Evolutionary conservation across 2,113 vertebrate species (phyloP).

Genomic region (Suricata suricatta): DNA sequence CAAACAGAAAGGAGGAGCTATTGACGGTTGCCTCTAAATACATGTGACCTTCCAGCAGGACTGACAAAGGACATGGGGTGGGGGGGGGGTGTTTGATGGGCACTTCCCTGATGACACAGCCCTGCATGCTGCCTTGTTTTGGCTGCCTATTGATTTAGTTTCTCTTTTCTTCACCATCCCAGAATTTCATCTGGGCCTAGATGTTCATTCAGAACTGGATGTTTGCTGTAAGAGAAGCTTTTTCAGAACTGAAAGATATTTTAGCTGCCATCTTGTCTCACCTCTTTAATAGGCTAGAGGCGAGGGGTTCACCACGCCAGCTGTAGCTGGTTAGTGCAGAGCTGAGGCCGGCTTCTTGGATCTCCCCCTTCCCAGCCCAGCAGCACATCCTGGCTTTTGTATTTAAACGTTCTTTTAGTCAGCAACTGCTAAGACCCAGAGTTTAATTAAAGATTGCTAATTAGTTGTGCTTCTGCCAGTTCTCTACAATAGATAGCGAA

Average conservation of each 20-base stretch:
- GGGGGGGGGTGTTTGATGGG: neutral
- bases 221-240: too few species aligned
- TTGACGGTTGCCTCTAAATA: neutral
- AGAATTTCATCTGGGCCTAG: neutral
- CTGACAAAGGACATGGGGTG: neutral
- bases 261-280: neutral
- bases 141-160: neutral
- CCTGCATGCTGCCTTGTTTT: neutral
- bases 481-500: neutral
- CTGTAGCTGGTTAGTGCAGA: too few species aligned
- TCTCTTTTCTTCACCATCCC: neutral
- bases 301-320: neutral
- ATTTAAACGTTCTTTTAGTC: constrained; percentile 34
- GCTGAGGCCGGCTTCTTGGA: neutral
- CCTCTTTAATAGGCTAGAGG: neutral
- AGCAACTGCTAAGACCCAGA: neutral
- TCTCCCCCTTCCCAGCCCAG: neutral
- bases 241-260: neutral
- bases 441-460: constrained; percentile 43
- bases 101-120: neutral
- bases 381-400: neutral
- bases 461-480: neutral
- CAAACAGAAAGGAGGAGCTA: neutral
- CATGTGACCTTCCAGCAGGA: neutral
- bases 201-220: neutral